Evolutionary conservation across 2,888 invertebrate genomes (phyloP), one percentile per base, ranked within the genome.

Genomic region (Cyrtodaria siliqua): DNA sequence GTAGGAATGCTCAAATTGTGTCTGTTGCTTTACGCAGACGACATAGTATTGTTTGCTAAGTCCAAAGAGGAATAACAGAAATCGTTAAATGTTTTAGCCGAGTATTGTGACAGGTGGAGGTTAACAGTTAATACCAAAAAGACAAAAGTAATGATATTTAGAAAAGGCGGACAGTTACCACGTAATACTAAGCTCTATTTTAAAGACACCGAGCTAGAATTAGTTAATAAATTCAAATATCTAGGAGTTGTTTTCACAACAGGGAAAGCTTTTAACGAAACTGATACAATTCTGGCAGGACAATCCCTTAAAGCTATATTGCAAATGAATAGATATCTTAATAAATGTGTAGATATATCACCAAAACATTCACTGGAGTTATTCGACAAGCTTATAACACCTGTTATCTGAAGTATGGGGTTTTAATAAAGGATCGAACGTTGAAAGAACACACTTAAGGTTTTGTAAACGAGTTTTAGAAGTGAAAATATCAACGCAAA

Each of bases 191-290:
- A 2, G 8, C 38, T 38, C 18, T 14, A 16, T 2, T 33, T 33
- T 4, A 20, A 20, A 20, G 38, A 18, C 2, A 16, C 3, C 23
- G 3, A 2, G 2, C 2, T 56, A 3, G 56, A 56, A 56, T 33
- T 56, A 12, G 56, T 56, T 8, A 56, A 23, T 16, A 56, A 56
- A n/a, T 56, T 56, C 16, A 20, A 12, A 38, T 56, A 56, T 38
- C 18, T 56, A 18, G 38, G 56, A 6, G 23, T 56, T 33, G 8
- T 56, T 1, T 38, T 56, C 38, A 56, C 38, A 8, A 33, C 56
- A 1, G 18, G 18, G 1, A 38, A 38, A 2, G 27, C 56, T 20
- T 33, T 38, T 38, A n/a, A 14, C 16, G 56, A 56, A 38, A 20
- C 33, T 20, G 29, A 56, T 6, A 56, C 9, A 29, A 56, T 33